Evolutionary conservation across 2,797 vertebrate species (phyloP), one percentile per base, ranked within the genome.

Genomic region (Ctenosaura bakeri): DNA sequence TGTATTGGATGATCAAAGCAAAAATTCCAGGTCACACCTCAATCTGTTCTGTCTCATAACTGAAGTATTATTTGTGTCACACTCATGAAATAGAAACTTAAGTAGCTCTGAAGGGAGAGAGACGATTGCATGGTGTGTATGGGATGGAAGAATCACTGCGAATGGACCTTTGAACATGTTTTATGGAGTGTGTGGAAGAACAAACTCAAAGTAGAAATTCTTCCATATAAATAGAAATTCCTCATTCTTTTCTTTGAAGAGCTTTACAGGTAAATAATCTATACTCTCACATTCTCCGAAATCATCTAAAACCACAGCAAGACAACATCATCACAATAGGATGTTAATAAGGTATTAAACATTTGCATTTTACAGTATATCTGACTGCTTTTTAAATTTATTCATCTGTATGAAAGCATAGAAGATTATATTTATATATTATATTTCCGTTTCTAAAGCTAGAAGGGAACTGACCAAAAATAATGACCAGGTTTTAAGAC

Each of bases 1-100:
- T 0, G 20, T 0, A 0, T 38, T 35, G 80, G 74, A 35, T 90
- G 94, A 95, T 94, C 95, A 96, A 95, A 96, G 93, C 84, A 76
- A 94, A 54, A 91, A 93, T 66, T 87, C 73, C 42, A 32, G 90
- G 79, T 94, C 92, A 88, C 92, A 89, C n/a, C 88, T 85, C 90
- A 69, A 1, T 87, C 13, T 2, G 87, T 89, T 86, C 79, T 35
- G 0, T 93, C 89, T 94, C 89, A 85, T 52, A 87, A 77, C 1
- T 18, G 87, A 69, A 93, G 95, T 91, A 91, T 0, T 86, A 69
- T 90, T 90, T 12, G 20, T 1, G 1, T 77, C 80, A 82, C 73
- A 54, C 1, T 0, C 89, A 85, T 93, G 93, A 94, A 94, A 92
- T 10, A 0, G 86, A 95, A 89, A 87, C 38, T 80, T 89, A 4